Base-by-base conservation (phyloP, 2,888 invertebrate species). In the Achlya flavicornis region DNA sequence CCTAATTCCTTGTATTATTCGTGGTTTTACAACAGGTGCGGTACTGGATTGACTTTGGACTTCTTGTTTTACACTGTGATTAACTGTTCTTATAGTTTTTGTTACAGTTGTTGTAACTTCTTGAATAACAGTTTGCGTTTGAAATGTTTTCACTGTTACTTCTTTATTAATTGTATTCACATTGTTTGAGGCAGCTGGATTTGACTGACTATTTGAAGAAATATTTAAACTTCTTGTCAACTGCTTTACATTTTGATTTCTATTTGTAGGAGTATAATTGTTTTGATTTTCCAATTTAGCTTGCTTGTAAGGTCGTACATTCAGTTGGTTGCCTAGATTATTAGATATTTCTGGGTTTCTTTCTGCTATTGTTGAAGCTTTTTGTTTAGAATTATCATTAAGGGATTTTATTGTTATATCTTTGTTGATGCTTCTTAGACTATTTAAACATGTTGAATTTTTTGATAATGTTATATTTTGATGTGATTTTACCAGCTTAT, bases 81-180 rank as follows among this genome's bases (percentile, higher is more conserved):
- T 93, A 0, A 93, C 87, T 26, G 91, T 92, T 75, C 92, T 87
- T 69, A 93, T 89, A 10, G 93, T 93, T 86, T 92, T 92, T 10
- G 93, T 93, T 3, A 93, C 92, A 41, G 93, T 93, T 61, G 93
- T 93, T 7, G 93, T 93, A 46, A 93, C 88, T 83, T 93, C 93
- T 84, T 93, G 85, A 68, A 93, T 90, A 16, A 93, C 84, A 43
- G 93, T 93, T 74, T 93, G 81, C 0, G 91, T 88, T 80, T 92
- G 88, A 80, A 88, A 85, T 4, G 90, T 91, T 84, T 92, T 91
- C 0, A 93, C 90, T 48, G 89, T 88, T 1, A 90, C 88, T 77
- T 88, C 87, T 76, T 88, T 92, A 72, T 91, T 92, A 1, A 89
- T 80, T 60, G 88, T 84, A 64, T 86, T 90, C 3, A 85, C 74